Conservation (phyloP, 1,140 invertebrate species). For the Drusus annulatus region DNA sequence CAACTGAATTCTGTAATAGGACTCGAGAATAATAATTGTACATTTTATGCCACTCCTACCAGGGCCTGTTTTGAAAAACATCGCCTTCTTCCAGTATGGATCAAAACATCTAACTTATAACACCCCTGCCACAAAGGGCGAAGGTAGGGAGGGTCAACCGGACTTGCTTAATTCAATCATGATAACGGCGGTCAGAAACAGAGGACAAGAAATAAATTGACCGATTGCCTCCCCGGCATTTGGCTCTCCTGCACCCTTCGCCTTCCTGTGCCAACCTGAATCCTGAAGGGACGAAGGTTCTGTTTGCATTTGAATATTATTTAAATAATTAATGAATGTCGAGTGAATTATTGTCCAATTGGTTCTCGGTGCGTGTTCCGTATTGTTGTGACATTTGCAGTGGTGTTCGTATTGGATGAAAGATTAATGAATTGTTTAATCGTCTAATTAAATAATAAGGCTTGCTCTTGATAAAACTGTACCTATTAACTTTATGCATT, state of each 20-base stretch:
- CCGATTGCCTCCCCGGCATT: conserved; percentile 46
- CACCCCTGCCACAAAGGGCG: too few species aligned
- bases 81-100: too few species aligned
- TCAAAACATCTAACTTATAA: too few species aligned
- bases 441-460: too few species aligned
- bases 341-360: neutral
- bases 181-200: conserved; percentile 59
- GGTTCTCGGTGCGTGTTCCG: neutral
- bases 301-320: conserved; percentile 42
- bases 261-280: conserved; percentile 1
- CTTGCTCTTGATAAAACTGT: too few species aligned
- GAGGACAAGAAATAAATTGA: conserved; percentile 59
- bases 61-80: too few species aligned
- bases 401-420: neutral
- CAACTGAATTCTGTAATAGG: too few species aligned
- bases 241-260: neutral
- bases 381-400: neutral
- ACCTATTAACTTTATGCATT: too few species aligned
- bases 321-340: conserved; percentile 42
- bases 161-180: conserved; percentile 60
- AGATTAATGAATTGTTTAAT: neutral
- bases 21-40: too few species aligned
- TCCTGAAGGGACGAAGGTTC: neutral
- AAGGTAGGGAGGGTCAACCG: conserved; percentile 16
- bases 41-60: too few species aligned